phyloP scores from a whole-genome alignment of 2,797 vertebrate species.

The Macropodus opercularis region DNA sequence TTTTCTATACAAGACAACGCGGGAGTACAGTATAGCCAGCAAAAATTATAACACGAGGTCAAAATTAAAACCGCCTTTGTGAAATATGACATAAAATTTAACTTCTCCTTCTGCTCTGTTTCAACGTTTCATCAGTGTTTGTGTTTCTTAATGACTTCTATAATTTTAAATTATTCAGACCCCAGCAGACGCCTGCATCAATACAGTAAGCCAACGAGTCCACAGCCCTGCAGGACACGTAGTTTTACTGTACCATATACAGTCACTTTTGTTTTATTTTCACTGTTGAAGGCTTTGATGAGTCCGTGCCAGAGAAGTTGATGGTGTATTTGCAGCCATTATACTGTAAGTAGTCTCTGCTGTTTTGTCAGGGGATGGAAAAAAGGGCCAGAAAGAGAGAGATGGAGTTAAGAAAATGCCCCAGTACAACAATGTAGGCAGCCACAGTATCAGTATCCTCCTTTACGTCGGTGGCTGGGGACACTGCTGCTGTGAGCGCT shows the following conservation, averaged over 20 bases:
- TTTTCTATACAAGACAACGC: background rate
- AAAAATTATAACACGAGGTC: no score
- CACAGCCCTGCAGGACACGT: background rate
- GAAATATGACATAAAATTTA: background rate
- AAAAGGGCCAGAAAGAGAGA: background rate
- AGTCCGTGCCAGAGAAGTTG: constrained; percentile 2
- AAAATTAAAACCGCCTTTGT: background rate
- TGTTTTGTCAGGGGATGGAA: constrained; percentile 35
- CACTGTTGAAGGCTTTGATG: background rate
- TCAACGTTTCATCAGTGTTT: background rate
- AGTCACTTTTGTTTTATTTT: background rate
- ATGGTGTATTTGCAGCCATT: constrained; percentile 26
- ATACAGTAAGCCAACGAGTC: background rate
- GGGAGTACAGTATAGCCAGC: background rate
- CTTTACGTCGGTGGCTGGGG: constrained; percentile 42
- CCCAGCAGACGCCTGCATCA: background rate
- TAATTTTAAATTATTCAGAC: constrained; percentile 25
- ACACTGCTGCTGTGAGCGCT: constrained; percentile 48
- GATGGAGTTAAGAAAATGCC: constrained; percentile 31
- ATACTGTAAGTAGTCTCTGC: constrained; percentile 10
- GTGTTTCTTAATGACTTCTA: background rate
- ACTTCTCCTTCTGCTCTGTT: background rate
- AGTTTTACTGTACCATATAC: background rate
- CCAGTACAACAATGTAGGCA: constrained; percentile 47
- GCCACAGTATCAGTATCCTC: constrained; percentile 35